Evolutionary conservation across 1,140 invertebrate species (phyloP).

Genomic region (Teleogryllus occipitalis): DNA sequence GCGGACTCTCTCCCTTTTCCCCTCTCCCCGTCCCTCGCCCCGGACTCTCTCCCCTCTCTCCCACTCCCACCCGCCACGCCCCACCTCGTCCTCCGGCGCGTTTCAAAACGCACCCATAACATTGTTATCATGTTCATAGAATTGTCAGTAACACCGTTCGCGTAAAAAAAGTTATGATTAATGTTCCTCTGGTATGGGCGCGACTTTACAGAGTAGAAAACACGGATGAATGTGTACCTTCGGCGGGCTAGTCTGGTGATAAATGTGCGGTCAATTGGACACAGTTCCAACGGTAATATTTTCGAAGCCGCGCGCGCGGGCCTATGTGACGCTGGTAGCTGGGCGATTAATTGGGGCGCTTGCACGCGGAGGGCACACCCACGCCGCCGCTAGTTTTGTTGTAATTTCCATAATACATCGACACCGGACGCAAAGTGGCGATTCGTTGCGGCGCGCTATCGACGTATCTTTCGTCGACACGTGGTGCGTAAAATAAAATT

Average conservation of each 20-base stretch:
- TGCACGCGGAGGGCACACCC: no score
- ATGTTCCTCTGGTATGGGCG: neutral
- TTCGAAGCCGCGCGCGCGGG: neutral
- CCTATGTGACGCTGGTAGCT: neutral
- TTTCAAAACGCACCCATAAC: no score
- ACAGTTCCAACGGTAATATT: slow-evolving; percentile 4
- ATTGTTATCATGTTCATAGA: slow-evolving; percentile 5
- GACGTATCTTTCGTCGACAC: no score
- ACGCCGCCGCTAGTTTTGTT: neutral
- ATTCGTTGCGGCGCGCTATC: no score
- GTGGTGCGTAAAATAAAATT: no score
- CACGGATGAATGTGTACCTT: slow-evolving; percentile 1
- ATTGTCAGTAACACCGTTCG: neutral
- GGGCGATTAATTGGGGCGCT: neutral
- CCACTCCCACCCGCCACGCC: no score
- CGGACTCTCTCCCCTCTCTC: no score
- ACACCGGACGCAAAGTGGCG: no score
- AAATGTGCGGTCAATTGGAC: neutral
- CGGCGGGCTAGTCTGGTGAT: neutral
- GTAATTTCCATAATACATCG: neutral
- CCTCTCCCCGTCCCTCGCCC: no score
- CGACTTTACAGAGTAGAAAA: slow-evolving; percentile 1
- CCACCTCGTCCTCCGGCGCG: no score
- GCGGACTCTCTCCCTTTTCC: no score
- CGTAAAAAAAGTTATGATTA: slow-evolving; percentile 1